Evolutionary conservation across 2,888 invertebrate species (phyloP).

Genomic region (Serripes groenlandicus): DNA sequence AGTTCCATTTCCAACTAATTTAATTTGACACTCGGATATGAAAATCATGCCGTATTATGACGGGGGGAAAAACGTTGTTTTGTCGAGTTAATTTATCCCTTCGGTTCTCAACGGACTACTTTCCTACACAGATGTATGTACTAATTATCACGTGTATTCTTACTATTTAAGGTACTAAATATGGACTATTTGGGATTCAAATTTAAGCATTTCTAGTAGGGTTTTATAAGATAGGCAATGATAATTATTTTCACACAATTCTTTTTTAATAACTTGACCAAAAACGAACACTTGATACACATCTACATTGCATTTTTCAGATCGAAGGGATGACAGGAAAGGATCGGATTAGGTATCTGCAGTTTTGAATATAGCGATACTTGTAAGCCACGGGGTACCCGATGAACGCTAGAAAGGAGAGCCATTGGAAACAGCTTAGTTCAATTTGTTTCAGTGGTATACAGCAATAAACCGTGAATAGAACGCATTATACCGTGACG

Average conservation of each 20-base stretch:
- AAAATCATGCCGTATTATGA: constrained; percentile 41
- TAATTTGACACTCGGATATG: constrained; percentile 65
- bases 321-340: constrained; percentile 18
- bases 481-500: constrained; percentile 19
- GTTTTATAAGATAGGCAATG: too few relatives aligned
- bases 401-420: background rate
- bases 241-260: too few relatives aligned
- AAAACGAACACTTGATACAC: too few relatives aligned
- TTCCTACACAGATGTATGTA: too few relatives aligned
- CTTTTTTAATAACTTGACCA: too few relatives aligned
- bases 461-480: constrained; percentile 16
- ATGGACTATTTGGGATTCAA: too few relatives aligned
- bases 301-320: too few relatives aligned
- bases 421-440: constrained; percentile 15
- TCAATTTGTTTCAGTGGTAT: constrained; percentile 20
- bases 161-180: too few relatives aligned
- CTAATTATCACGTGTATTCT: too few relatives aligned
- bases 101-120: too few relatives aligned
- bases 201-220: too few relatives aligned
- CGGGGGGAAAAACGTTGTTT: constrained; percentile 24
- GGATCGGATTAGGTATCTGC: background rate
- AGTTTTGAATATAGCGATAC: constrained; percentile 18
- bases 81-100: constrained; percentile 18
- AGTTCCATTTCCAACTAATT: constrained; percentile 64
- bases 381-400: constrained; percentile 9